Percentiles rank a stretch among this genome's conserved stretches.
Evolutionary conservation across 2,797 vertebrate species (phyloP).

Genomic region (Kryptolebias ocellatus): DNA sequence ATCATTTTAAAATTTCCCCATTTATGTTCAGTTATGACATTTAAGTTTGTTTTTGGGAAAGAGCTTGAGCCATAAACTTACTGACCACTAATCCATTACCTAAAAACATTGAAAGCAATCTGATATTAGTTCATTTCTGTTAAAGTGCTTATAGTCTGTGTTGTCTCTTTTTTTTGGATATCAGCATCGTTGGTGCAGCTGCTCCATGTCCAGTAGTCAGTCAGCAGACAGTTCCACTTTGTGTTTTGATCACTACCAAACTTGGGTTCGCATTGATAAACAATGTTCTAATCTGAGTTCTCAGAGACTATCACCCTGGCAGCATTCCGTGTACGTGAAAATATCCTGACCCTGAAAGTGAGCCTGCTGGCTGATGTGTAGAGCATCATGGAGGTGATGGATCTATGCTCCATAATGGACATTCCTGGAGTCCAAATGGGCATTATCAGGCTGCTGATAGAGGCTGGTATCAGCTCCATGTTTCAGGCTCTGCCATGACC

Average conservation of each 20-base stretch:
- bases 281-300: conserved; percentile 9
- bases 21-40: no score
- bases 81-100: no score
- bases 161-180: background rate
- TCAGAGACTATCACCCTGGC: background rate
- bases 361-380: conserved; percentile 14
- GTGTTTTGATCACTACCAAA: conserved; percentile 7
- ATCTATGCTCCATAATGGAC: conserved; percentile 35
- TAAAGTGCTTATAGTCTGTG: no score
- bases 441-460: conserved; percentile 46
- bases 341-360: conserved; percentile 5
- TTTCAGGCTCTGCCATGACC: conserved; percentile 43
- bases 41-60: no score
- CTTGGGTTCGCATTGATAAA: conserved; percentile 3
- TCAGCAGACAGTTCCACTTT: background rate
- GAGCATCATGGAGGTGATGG: conserved; percentile 24
- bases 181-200: background rate
- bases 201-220: background rate
- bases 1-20: no score
- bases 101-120: no score
- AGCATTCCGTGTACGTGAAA: conserved; percentile 14
- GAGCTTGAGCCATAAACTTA: no score
- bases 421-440: conserved; percentile 44
- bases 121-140: no score
- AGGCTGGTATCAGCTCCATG: conserved; percentile 41